Percentiles rank a stretch among this genome's conserved stretches.
Evolutionary conservation across 2,113 vertebrate genomes (phyloP).

Genomic region (Willisornis vidua): DNA sequence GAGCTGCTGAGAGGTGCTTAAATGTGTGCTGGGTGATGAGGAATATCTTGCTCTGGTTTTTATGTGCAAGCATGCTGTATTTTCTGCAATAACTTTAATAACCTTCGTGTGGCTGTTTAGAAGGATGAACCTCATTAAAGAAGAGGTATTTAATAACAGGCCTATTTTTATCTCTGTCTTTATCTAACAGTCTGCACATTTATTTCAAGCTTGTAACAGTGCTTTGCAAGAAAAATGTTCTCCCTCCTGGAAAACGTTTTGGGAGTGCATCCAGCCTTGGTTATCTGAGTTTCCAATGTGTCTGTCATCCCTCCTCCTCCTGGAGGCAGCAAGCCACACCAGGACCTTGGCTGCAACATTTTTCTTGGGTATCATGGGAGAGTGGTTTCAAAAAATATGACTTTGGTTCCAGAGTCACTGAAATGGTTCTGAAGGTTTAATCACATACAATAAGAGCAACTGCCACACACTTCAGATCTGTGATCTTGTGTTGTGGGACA

Average conservation of each 20-base stretch:
- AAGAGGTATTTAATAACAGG: constrained; percentile 54
- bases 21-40: constrained; percentile 9
- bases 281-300: background rate
- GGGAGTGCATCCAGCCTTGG: background rate
- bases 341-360: background rate
- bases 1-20: constrained; percentile 8
- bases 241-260: background rate
- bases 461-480: background rate
- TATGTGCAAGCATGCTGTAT: background rate
- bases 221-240: constrained; percentile 40
- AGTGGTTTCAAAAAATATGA: background rate
- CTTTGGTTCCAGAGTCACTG: background rate
- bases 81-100: constrained; percentile 41
- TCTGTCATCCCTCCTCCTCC: background rate
- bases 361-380: background rate
- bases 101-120: constrained; percentile 4
- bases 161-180: constrained; percentile 61
- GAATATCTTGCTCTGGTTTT: background rate
- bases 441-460: background rate
- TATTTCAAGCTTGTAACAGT: constrained; percentile 42
- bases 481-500: background rate
- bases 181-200: constrained; percentile 36
- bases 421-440: background rate
- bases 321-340: background rate
- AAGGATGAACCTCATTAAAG: constrained; percentile 61